Base-by-base conservation (phyloP, 2,888 invertebrate species). In the Orthosia cruda region DNA sequence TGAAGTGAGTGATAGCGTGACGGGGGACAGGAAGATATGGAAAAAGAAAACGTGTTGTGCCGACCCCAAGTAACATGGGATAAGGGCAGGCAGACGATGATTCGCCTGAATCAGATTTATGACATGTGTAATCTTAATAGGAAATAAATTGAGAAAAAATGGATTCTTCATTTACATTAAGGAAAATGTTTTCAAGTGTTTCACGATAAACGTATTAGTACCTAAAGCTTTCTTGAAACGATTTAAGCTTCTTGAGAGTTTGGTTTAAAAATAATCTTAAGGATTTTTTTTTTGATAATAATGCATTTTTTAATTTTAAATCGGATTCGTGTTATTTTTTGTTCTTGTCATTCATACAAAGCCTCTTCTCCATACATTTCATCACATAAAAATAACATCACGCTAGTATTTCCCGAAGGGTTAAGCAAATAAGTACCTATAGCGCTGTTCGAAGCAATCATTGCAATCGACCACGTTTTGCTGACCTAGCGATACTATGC, bases 161-260 rank as follows among this genome's bases (percentile, higher is more conserved):
- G 18, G 52, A 72, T 59, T 67, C 15, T 26, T 26, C 26, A 45
- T 45, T 61, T 54, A 57, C 50, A 13, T 68, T 59, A 32, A 78
- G 71, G 78, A 72, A 82, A 83, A 71, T 55, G 52, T 63, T n/a
- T 74, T 66, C 52, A 23, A 69, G 50, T 54, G 47, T 23, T 74
- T 71, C 9, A 64, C 4, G 16, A 54, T 63, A 55, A 65, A 63
- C 12, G 23, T 68, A 70, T 68, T 3, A 68, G 47, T 47, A 62
- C 4, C 20, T 1, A 45, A 85, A 75, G 49, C 65, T 69, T 75
- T 86, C 77, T 75, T 55, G 72, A 74, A 87, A 76, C 12, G 59
- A 71, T 58, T 65, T 68, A 76, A 68, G 74, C 66, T 45, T 18
- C 7, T 63, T 54, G 13, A 40, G 23, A 20, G 32, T 50, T 23